Evolutionary conservation across 2,797 vertebrate genomes (phyloP).

Genomic region (Rhodeus uyekii): DNA sequence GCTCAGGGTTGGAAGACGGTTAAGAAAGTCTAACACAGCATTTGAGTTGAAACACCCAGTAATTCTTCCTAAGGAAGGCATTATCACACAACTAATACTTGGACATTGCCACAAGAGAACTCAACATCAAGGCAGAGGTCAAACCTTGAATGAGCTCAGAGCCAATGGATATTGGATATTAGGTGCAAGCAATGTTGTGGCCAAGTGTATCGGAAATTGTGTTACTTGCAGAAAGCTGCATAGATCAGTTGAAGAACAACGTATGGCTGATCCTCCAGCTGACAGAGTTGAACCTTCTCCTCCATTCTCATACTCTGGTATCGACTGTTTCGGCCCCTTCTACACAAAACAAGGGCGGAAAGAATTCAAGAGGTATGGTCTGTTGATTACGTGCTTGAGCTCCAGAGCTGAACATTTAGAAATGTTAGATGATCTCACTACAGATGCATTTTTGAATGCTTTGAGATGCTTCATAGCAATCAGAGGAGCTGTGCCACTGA

Average conservation of each 20-base stretch:
- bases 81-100: slow-evolving; percentile 45
- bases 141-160: slow-evolving; percentile 47
- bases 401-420: slow-evolving; percentile 49
- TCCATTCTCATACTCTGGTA: slow-evolving; percentile 40
- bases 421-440: slow-evolving; percentile 47
- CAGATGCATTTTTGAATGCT: slow-evolving; percentile 37
- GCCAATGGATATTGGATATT: slow-evolving; percentile 47
- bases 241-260: slow-evolving; percentile 34
- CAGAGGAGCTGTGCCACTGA: slow-evolving; percentile 22
- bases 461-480: slow-evolving; percentile 50
- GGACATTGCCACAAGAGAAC: slow-evolving; percentile 43
- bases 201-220: slow-evolving; percentile 39
- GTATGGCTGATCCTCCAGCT: slow-evolving; percentile 49
- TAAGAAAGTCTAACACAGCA: slow-evolving; percentile 28
- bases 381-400: slow-evolving; percentile 38
- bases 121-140: slow-evolving; percentile 47
- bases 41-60: slow-evolving; percentile 41
- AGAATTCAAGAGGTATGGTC: slow-evolving; percentile 30
- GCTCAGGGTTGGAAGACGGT: slow-evolving; percentile 36
- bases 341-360: slow-evolving; percentile 43
- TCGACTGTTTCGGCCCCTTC: too few species aligned
- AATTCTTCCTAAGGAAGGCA: slow-evolving; percentile 30
- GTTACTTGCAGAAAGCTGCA: slow-evolving; percentile 42
- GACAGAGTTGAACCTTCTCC: too few species aligned
- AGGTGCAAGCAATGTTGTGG: slow-evolving; percentile 47